phyloP scores from a whole-genome alignment of 30 jellyfish, hydroid and myxozoan genomes.

The Turritopsis dohrnii region DNA sequence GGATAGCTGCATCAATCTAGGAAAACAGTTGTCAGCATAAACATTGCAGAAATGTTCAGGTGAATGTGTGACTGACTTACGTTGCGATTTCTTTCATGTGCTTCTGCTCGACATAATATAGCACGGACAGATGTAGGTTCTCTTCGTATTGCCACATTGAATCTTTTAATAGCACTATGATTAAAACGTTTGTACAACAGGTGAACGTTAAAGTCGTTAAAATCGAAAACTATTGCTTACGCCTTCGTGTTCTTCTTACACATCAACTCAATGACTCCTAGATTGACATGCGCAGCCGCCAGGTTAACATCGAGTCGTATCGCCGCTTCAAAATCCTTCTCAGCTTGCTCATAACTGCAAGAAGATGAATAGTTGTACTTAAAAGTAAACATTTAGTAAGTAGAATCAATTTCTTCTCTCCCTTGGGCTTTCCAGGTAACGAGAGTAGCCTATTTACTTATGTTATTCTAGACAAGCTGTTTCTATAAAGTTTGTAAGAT shows the following conservation, averaged over 20 bases:
- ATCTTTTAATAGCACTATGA: slow-evolving; percentile 72
- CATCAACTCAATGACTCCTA: slow-evolving; percentile 64
- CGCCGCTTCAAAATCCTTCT: slow-evolving; percentile 67
- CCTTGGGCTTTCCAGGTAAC: slow-evolving; percentile 7
- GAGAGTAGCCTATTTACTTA: not conserved
- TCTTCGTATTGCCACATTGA: slow-evolving; percentile 57
- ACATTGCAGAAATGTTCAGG: not conserved
- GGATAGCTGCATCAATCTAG: slow-evolving; percentile 50
- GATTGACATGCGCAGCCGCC: slow-evolving; percentile 84
- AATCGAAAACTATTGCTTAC: not conserved
- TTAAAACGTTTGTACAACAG: not conserved
- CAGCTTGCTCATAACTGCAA: slow-evolving; percentile 79
- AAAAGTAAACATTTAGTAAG: slow-evolving; percentile 7
- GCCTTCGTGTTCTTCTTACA: not conserved
- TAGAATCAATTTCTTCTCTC: not conserved
- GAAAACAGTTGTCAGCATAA: not conserved
- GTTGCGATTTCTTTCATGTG: slow-evolving; percentile 32
- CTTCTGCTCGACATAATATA: slow-evolving; percentile 77
- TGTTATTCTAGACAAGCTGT: not conserved
- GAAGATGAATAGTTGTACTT: not conserved
- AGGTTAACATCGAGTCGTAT: slow-evolving; percentile 48
- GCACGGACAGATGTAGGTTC: slow-evolving; percentile 86
- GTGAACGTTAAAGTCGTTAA: not conserved
- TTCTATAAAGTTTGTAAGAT: too few species aligned
- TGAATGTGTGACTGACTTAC: slow-evolving; percentile 14